A percentile compares a stretch with the other conserved stretches of the same genome.
phyloP scores from a whole-genome alignment of 1,140 invertebrate genomes.

The Dinothrombium tinctorium region DNA sequence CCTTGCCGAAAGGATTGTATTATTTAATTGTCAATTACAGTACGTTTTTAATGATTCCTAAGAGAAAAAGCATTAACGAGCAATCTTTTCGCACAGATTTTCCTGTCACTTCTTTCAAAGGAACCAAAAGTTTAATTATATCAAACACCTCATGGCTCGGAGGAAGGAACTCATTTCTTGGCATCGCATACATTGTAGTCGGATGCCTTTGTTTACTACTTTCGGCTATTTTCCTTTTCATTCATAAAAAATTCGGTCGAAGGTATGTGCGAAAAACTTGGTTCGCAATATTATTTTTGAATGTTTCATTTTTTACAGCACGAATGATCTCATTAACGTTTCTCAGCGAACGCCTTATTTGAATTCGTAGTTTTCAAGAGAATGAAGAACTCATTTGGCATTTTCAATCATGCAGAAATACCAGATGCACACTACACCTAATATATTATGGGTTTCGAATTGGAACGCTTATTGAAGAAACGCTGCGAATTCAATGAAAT shows the following conservation, averaged over 20 bases:
- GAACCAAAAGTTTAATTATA: constrained; percentile 75
- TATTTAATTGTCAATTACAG: constrained; percentile 45
- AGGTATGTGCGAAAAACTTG: neutral
- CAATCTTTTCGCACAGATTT: constrained; percentile 27
- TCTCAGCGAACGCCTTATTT: neutral
- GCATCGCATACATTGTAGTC: constrained; percentile 90
- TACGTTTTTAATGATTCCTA: constrained; percentile 14
- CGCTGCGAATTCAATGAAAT: too few relatives aligned
- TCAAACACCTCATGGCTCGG: constrained; percentile 91
- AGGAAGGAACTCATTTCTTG: constrained; percentile 94
- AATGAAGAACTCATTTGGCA: too few relatives aligned
- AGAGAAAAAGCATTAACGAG: neutral
- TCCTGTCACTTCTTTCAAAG: constrained; percentile 61
- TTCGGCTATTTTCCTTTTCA: constrained; percentile 54
- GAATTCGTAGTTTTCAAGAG: too few relatives aligned
- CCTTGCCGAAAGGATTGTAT: constrained; percentile 44
- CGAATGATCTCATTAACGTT: neutral
- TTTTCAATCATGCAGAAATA: too few relatives aligned
- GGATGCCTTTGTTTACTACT: constrained; percentile 75
- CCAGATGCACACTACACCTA: too few relatives aligned
- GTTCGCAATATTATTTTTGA: neutral
- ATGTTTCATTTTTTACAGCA: neutral
- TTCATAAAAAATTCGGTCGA: constrained; percentile 5
- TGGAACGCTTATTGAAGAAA: too few relatives aligned
- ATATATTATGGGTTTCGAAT: too few relatives aligned